Evolutionary conservation across 1,140 invertebrate genomes (phyloP), one percentile per base, ranked within the genome.

Genomic region (Aphelinus certus): DNA sequence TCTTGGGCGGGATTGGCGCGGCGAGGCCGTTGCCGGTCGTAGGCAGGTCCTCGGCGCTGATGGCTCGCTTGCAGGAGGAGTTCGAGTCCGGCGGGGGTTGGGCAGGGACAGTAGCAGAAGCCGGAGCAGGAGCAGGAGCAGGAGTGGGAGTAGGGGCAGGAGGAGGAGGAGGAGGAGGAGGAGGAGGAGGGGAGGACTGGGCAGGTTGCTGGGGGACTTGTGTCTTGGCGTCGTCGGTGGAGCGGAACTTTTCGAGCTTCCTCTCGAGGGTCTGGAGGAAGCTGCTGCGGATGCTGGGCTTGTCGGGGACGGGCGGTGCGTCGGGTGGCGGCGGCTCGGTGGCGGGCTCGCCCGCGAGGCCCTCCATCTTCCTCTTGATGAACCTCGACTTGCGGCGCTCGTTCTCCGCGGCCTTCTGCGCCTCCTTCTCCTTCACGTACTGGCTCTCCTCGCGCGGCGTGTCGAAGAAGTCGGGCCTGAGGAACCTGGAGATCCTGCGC

Each of bases 381-480:
- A 88, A 88, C 9, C 86, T 79, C 0, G 84, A 86, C 56, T 88
- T 88, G n/a, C 86, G 79, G 0, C 87, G 78, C 58, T 88, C 87
- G 72, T 88, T 88, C 7, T 88, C 86, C 48, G 85, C 86, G 0
- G 86, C 86, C 7, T 85, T 87, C 3, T 81, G 83, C 0, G 84
- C 91, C 77, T 92, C 92, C 76, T 92, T 93, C 70, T 94, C 92
- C 72, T 92, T 92, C 1, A 90, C 87, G 77, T 91, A 91, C n/a
- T 89, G 85, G 82, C 90, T 93, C 76, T 94, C 92, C 76, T 94
- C 93, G 57, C 90, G 84, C 0, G 92, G 91, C 0, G 92, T 89
- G 68, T 95, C 94, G 79, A 93, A 95, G 81, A 95, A 95, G 81
- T 95, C 94, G 0, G 94, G 93, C 7, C 94, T 87, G 66, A 94